Conservation (phyloP, 92 coral and sea anemone genomes). For the Epizoanthus ramosus region DNA sequence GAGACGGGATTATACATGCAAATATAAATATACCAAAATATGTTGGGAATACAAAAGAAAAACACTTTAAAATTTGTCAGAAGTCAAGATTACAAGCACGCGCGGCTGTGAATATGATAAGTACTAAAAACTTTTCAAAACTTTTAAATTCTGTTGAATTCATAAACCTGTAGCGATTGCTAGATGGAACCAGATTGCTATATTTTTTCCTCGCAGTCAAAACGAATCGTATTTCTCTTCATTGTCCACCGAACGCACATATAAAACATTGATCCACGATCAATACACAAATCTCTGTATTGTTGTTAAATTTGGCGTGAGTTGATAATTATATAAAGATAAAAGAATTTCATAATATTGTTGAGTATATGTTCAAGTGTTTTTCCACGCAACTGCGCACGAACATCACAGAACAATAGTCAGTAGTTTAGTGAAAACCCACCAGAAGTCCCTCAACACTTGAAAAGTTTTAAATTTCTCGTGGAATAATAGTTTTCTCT, state of each 20-base stretch:
- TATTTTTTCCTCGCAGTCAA: neutral
- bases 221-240: neutral
- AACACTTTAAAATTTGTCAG: neutral
- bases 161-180: too few relatives aligned
- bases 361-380: neutral
- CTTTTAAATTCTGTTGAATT: neutral
- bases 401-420: neutral
- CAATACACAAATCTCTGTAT: slow-evolving; percentile 5
- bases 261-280: neutral
- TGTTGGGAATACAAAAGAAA: neutral
- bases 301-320: neutral
- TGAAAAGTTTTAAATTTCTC: too few relatives aligned
- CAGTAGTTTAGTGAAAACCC: neutral
- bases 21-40: neutral
- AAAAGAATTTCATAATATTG: neutral
- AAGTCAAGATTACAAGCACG: neutral
- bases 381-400: neutral
- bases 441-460: neutral
- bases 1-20: neutral
- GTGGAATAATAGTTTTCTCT: too few relatives aligned
- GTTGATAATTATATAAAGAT: neutral
- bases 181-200: neutral
- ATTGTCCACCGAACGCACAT: neutral
- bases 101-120: neutral
- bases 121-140: neutral